Percentiles rank a stretch among this genome's conserved stretches.
Conservation (phyloP, 2,797 vertebrate species). For the Emys orbicularis region DNA sequence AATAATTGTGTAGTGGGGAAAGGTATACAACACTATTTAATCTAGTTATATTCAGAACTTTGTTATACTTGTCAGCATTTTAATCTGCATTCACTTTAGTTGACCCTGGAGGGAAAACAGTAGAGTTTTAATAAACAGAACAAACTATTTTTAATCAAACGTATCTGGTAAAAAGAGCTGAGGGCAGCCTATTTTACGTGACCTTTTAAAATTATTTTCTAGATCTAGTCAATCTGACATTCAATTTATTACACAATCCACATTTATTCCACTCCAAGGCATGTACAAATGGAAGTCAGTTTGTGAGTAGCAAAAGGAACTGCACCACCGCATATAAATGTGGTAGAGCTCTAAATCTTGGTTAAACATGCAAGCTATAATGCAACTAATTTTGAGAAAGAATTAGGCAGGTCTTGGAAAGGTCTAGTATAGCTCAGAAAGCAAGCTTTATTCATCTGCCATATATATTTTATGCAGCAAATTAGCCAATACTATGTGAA, state of each 20-base stretch:
- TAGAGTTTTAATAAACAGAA: constrained; percentile 51
- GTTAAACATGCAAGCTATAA: constrained; percentile 24
- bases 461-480: not conserved
- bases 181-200: constrained; percentile 43
- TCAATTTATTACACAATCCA: constrained; percentile 19
- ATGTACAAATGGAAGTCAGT: not conserved
- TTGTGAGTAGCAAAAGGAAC: not conserved
- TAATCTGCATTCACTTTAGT: not conserved
- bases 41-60: not conserved
- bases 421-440: not conserved
- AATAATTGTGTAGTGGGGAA: constrained; percentile 13
- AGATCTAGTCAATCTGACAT: constrained; percentile 25
- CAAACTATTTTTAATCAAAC: constrained; percentile 57
- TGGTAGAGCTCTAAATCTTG: rapidly evolving
- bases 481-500: not conserved
- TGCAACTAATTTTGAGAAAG: not conserved
- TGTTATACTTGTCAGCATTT: no score
- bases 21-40: not conserved
- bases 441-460: not conserved
- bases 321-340: not conserved
- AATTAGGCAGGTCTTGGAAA: constrained; percentile 16
- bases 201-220: constrained; percentile 67
- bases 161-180: not conserved
- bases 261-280: constrained; percentile 40
- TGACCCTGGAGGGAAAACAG: constrained; percentile 7